phyloP scores from a whole-genome alignment of 2,888 invertebrate genomes.

The Melangyna quadrimaculata region DNA sequence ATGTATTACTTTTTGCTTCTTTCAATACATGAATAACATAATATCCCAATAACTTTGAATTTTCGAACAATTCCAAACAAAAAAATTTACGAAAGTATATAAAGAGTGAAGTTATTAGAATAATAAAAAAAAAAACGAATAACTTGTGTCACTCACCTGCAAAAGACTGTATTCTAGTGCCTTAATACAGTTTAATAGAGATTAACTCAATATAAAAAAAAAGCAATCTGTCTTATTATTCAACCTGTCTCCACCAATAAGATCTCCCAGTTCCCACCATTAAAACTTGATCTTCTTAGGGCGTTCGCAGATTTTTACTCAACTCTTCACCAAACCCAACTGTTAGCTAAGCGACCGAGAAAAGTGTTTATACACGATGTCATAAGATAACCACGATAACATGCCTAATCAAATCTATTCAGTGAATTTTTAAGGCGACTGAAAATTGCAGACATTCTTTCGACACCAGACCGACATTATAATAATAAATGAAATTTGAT shows the following conservation, averaged over 20 bases:
- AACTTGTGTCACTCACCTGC: not conserved
- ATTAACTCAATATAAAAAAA: too few species aligned
- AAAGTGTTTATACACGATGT: conserved; percentile 49
- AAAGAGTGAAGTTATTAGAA: too few species aligned
- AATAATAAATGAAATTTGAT: conserved; percentile 61
- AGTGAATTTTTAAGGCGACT: conserved; percentile 29
- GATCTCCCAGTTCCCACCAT: conserved; percentile 34
- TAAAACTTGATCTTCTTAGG: not conserved
- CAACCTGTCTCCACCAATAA: not conserved
- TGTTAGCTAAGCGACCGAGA: conserved; percentile 55
- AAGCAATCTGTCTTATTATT: too few species aligned
- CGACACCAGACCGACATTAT: conserved; percentile 9
- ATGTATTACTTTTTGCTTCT: too few species aligned
- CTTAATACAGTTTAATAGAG: too few species aligned
- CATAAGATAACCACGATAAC: conserved; percentile 28
- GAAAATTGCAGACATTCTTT: conserved; percentile 30
- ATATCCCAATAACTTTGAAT: too few species aligned
- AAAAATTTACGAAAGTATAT: too few species aligned
- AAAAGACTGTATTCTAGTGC: too few species aligned
- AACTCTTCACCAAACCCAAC: conserved; percentile 28
- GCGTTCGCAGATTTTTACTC: conserved; percentile 36
- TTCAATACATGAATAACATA: too few species aligned
- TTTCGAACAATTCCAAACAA: too few species aligned
- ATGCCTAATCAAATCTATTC: not conserved
- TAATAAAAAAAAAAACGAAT: too few species aligned